phyloP scores from a whole-genome alignment of 1,140 invertebrate species.

The Eufriesea mexicana region DNA sequence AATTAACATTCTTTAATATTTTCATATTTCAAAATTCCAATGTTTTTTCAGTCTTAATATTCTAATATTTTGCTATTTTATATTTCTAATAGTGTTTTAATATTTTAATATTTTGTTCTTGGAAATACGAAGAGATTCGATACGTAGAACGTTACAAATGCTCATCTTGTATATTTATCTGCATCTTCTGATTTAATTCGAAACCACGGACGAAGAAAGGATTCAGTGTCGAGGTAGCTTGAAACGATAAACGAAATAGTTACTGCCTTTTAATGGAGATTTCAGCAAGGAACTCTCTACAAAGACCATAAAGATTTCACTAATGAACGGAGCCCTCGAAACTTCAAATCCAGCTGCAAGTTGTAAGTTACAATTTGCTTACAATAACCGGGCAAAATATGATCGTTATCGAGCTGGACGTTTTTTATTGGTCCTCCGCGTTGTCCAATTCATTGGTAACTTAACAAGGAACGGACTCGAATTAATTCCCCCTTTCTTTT shows the following conservation, averaged over 20 bases:
- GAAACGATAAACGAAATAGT: slow-evolving; percentile 22
- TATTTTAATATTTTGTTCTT: too few relatives aligned
- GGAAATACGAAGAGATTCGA: too few relatives aligned
- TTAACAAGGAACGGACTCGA: not conserved
- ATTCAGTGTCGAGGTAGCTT: not conserved
- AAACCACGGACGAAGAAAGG: not conserved
- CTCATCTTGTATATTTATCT: not conserved
- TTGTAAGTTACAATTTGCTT: slow-evolving; percentile 28
- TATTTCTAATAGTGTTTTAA: too few relatives aligned
- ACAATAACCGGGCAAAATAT: slow-evolving; percentile 28
- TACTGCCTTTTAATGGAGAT: slow-evolving; percentile 39
- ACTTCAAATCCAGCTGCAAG: slow-evolving; percentile 6
- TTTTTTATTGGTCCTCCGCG: not conserved
- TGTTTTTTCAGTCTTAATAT: too few relatives aligned
- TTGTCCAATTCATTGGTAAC: slow-evolving; percentile 18
- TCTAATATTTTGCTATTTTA: too few relatives aligned
- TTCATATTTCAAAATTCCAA: too few relatives aligned
- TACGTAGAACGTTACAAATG: too few relatives aligned
- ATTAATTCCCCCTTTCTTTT: not conserved
- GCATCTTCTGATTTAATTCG: not conserved
- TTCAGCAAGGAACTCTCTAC: slow-evolving; percentile 10
- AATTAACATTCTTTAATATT: too few relatives aligned
- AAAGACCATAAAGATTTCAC: slow-evolving; percentile 29
- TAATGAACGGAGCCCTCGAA: slow-evolving; percentile 46
- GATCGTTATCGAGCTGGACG: slow-evolving; percentile 19